phyloP scores from a whole-genome alignment of 2,113 vertebrate genomes.

The Pedionomus torquatus region DNA sequence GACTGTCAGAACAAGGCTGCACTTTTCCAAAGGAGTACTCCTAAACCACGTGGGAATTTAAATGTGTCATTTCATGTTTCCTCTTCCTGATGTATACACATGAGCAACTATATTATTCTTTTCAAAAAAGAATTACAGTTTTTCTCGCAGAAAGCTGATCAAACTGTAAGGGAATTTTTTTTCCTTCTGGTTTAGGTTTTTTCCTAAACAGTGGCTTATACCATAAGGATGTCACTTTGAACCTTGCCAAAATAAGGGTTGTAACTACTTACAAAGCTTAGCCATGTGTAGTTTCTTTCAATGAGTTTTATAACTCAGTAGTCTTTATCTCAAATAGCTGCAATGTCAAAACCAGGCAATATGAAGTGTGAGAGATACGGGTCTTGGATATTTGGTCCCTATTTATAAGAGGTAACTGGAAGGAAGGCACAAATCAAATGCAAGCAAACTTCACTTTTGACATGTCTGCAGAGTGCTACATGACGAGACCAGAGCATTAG shows the following conservation, averaged over 20 bases:
- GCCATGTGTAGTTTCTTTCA: not conserved
- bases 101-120: not conserved
- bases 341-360: not conserved
- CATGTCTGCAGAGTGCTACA: constrained; percentile 9
- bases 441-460: constrained; percentile 7
- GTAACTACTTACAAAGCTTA: not conserved
- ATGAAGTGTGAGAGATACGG: constrained; percentile 2
- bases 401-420: constrained; percentile 23
- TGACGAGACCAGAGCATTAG: not conserved
- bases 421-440: constrained; percentile 24
- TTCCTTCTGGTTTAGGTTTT: not conserved
- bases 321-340: not conserved
- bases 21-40: not conserved
- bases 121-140: not conserved
- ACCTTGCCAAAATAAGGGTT: not conserved
- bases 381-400: not conserved
- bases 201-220: not conserved
- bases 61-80: not conserved
- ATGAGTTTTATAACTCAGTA: not conserved
- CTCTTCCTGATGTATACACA: not conserved
- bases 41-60: not conserved
- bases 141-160: not conserved
- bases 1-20: not conserved
- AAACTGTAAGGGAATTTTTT: not conserved
- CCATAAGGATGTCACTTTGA: accelerated